Conservation (phyloP, 2,797 vertebrate genomes). For the Sphaeramia orbicularis region DNA sequence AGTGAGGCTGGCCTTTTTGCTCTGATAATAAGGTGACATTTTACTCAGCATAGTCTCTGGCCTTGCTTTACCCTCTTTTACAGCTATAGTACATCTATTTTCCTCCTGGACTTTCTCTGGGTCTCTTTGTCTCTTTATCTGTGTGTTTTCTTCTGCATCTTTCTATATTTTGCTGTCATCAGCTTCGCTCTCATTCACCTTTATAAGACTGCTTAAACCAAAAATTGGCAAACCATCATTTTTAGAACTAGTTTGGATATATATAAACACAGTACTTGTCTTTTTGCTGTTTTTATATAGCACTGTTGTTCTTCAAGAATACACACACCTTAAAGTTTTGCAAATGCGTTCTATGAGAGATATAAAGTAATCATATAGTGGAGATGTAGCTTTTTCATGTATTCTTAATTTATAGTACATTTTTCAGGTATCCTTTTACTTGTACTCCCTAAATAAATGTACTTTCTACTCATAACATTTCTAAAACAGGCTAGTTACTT, state of each 20-base stretch:
- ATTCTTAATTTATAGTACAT: no score
- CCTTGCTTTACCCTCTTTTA: conserved; percentile 44
- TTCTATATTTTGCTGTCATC: conserved; percentile 37
- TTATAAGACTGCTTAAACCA: conserved; percentile 26
- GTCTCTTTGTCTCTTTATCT: conserved; percentile 10
- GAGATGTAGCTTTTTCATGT: no score
- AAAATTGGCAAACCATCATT: conserved; percentile 20
- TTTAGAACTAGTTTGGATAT: conserved; percentile 7
- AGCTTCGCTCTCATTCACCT: conserved; percentile 24
- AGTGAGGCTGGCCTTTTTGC: conserved; percentile 50
- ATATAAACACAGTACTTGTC: conserved; percentile 8
- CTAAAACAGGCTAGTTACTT: no score
- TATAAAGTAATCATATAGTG: no score
- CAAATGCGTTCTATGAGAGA: background rate
- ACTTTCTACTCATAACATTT: no score
- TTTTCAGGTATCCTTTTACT: no score
- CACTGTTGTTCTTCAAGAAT: conserved; percentile 6
- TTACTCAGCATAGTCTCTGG: conserved; percentile 53
- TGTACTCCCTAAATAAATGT: no score
- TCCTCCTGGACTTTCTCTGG: conserved; percentile 31
- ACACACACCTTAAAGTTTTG: background rate
- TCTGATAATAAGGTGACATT: conserved; percentile 73
- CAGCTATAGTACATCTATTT: conserved; percentile 38
- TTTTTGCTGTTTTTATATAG: conserved; percentile 18
- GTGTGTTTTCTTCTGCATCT: background rate